Evolutionary conservation across 2,113 vertebrate species (phyloP).

Genomic region (Sus scrofa): T2T-Sscrofa CM000819.6:31928501-31929000

Average conservation of each 20-base stretch:
- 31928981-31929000: too few relatives aligned
- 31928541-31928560: background rate
- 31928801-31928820: background rate
- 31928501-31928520: background rate
- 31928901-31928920: background rate
- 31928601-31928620: background rate
- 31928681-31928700: background rate
- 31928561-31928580: too few relatives aligned
- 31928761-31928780: background rate
- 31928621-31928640: background rate
- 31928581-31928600: too few relatives aligned
- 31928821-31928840: background rate
- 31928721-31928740: background rate
- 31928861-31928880: accelerated
- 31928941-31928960: too few relatives aligned
- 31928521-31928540: background rate
- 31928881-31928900: background rate
- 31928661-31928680: background rate
- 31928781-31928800: background rate
- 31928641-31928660: background rate
- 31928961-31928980: too few relatives aligned
- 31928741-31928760: background rate
- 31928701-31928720: background rate
- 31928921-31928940: too few relatives aligned
- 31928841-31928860: background rate